Evolutionary conservation across 2,888 invertebrate species (phyloP).

Genomic region (Antheraea yamamai): DNA sequence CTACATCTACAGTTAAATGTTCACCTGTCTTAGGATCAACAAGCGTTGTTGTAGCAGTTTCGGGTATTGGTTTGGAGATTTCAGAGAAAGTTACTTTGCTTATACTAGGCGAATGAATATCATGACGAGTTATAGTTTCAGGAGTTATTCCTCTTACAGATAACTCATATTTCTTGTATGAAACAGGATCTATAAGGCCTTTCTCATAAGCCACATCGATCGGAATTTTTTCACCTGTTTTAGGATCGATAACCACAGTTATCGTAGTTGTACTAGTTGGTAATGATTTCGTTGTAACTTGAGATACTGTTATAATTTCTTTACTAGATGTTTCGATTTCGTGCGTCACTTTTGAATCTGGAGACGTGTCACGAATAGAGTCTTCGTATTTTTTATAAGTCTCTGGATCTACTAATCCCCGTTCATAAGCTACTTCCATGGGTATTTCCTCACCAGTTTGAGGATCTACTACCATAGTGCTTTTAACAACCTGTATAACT

Average conservation of each 20-base stretch:
- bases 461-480: constrained; percentile 88
- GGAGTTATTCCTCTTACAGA: constrained; percentile 55
- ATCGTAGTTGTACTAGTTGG: constrained; percentile 33
- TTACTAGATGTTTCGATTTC: constrained; percentile 41
- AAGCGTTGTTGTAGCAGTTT: constrained; percentile 43
- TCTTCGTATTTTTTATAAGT: constrained; percentile 80
- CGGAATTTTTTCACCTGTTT: constrained; percentile 86
- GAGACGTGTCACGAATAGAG: constrained; percentile 64
- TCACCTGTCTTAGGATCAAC: constrained; percentile 88
- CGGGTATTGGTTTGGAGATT: constrained; percentile 41
- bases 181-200: constrained; percentile 65
- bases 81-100: constrained; percentile 40
- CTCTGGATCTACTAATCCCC: constrained; percentile 85
- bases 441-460: constrained; percentile 90
- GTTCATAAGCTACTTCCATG: constrained; percentile 90
- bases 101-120: constrained; percentile 33
- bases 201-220: constrained; percentile 86
- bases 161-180: constrained; percentile 74
- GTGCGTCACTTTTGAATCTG: constrained; percentile 47
- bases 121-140: constrained; percentile 36
- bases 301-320: constrained; percentile 45
- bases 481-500: constrained; percentile 84
- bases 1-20: constrained; percentile 86
- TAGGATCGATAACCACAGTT: constrained; percentile 84
- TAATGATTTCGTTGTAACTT: constrained; percentile 57